A percentile compares a stretch with the other conserved stretches of the same genome.
Conservation (phyloP, 2,113 vertebrate species). For the Meriones unguiculatus region DNA sequence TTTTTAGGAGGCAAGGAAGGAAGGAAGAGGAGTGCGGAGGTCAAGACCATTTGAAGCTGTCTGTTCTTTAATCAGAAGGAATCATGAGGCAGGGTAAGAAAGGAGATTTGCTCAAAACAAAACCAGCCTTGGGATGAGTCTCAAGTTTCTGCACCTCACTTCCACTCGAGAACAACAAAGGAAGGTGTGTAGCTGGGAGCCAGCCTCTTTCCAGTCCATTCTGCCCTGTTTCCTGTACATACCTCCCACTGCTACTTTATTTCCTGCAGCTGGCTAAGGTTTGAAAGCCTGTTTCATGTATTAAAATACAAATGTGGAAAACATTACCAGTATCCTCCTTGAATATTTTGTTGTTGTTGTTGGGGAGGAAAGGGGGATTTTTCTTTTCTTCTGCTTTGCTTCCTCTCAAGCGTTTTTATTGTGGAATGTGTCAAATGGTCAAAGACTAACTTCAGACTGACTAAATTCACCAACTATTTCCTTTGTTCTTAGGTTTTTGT, state of each 20-base stretch:
- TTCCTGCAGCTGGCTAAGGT: constrained; percentile 89
- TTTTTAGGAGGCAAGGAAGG: constrained; percentile 63
- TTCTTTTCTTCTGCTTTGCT: neutral
- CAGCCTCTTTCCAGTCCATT: constrained; percentile 59
- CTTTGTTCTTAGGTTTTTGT: constrained; percentile 87
- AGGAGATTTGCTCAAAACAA: constrained; percentile 55
- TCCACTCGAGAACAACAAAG: constrained; percentile 23
- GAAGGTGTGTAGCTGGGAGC: constrained; percentile 79
- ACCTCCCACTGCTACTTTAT: constrained; percentile 89
- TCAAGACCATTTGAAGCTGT: constrained; percentile 49
- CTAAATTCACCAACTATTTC: constrained; percentile 87
- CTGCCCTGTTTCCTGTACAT: constrained; percentile 78
- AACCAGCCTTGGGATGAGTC: constrained; percentile 19
- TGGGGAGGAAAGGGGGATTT: neutral
- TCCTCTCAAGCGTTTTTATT: constrained; percentile 83
- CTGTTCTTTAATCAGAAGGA: constrained; percentile 65
- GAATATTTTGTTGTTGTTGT: constrained; percentile 76
- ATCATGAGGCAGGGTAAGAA: constrained; percentile 19
- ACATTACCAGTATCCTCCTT: constrained; percentile 91
- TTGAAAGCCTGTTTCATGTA: constrained; percentile 92
- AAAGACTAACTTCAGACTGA: constrained; percentile 87
- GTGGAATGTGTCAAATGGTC: constrained; percentile 88
- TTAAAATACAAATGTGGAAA: constrained; percentile 93
- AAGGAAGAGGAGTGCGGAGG: constrained; percentile 35
- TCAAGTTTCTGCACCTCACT: constrained; percentile 52